Conservation (phyloP, 2,113 vertebrate species). For the Cephalopholis sonnerati region DNA sequence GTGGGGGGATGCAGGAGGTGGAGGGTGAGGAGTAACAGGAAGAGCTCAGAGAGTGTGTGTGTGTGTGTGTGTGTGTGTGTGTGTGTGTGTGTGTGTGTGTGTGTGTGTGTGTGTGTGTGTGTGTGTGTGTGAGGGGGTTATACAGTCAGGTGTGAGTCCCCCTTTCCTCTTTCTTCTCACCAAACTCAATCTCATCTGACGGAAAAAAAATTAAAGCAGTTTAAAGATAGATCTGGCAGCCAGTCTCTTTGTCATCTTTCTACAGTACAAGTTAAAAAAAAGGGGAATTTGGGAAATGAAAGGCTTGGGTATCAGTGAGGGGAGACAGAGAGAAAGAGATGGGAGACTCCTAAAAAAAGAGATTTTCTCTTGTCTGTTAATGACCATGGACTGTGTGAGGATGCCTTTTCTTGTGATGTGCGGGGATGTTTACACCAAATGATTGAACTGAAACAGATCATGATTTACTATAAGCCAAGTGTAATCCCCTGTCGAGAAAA, state of each 20-base stretch:
- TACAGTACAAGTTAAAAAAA: conserved; percentile 41
- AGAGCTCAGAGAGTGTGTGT: neutral
- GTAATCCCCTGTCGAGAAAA: conserved; percentile 21
- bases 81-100: too few species aligned
- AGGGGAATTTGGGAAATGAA: conserved; percentile 46
- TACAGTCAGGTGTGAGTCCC: conserved; percentile 61
- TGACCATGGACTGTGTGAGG: conserved; percentile 31
- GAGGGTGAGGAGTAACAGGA: conserved; percentile 35
- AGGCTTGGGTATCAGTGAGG: conserved; percentile 31
- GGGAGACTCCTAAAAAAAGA: conserved; percentile 20
- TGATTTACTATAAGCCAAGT: conserved; percentile 37
- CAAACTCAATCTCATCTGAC: conserved; percentile 68
- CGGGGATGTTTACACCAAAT: conserved; percentile 44
- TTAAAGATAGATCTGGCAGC: conserved; percentile 68
- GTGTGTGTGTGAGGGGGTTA: conserved; percentile 11
- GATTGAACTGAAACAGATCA: conserved; percentile 50
- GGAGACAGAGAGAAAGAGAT: conserved; percentile 25
- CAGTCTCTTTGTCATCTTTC: conserved; percentile 45
- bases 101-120: neutral
- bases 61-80: too few species aligned
- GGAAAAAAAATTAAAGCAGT: conserved; percentile 49
- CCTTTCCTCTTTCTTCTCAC: conserved; percentile 21
- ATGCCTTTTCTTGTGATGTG: conserved; percentile 25
- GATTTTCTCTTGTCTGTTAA: conserved; percentile 40
- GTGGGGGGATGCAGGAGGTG: neutral